Percentiles rank a stretch among this genome's conserved stretches.
phyloP scores from a whole-genome alignment of 2,113 vertebrate genomes.

The Brachyistius frenatus region DNA sequence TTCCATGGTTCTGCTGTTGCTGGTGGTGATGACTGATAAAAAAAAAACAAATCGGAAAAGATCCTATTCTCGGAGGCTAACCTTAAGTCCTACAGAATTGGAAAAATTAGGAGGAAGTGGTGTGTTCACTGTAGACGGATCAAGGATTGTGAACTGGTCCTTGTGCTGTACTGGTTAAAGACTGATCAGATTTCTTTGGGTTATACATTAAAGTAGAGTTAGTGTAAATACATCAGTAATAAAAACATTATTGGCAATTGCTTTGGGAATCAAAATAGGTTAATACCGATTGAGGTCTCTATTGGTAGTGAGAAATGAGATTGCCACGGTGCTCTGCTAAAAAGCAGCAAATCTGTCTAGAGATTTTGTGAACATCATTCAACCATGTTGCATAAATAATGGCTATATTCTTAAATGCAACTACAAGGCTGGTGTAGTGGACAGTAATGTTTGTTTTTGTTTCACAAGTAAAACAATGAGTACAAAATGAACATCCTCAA shows the following conservation, averaged over 20 bases:
- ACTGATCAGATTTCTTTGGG: background rate
- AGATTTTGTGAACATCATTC: background rate
- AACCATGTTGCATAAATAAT: background rate
- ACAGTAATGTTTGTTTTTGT: background rate
- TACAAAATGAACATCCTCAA: background rate
- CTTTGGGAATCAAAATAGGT: background rate
- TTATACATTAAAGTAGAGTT: background rate
- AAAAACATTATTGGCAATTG: background rate
- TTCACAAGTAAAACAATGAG: background rate
- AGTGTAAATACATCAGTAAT: background rate
- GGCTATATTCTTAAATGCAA: background rate
- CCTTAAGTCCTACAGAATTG: background rate
- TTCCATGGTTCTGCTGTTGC: too few relatives aligned
- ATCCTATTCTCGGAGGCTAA: background rate
- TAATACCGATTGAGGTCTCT: conserved; percentile 1
- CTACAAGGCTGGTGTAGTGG: background rate
- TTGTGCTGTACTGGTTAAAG: background rate
- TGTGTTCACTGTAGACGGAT: background rate
- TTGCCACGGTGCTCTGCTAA: background rate
- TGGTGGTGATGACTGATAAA: background rate
- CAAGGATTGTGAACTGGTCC: background rate
- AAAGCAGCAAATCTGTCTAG: background rate
- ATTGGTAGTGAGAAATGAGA: background rate
- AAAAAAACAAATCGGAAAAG: background rate
- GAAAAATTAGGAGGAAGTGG: background rate